Evolutionary conservation across 2,113 vertebrate genomes (phyloP), one percentile per base, ranked within the genome.

Genomic region (Anarrhichthys ocellatus): DNA sequence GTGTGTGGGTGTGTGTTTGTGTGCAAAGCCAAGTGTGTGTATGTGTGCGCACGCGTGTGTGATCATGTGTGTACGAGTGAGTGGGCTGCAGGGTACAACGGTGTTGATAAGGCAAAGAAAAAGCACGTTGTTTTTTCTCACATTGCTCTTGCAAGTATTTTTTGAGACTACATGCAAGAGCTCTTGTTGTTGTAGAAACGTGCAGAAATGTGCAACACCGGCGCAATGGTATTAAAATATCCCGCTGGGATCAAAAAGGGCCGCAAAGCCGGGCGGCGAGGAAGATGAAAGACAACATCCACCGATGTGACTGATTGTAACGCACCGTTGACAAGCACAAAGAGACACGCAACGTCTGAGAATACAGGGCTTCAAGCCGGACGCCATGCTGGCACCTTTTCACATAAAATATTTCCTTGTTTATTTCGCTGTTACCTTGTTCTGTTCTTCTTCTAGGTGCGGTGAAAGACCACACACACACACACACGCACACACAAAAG

Each of bases 41-140:
- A 48, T 42, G 38, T 27, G 38, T 46, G 80, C 80, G 84, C 29
- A 27, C 70, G 18, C 6, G 73, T 5, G 50, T 22, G 67, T 56
- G 36, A 78, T 83, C 36, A 38, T 84, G 71, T 83, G 82, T 84
- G 32, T 58, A 36, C 24, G 78, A 65, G 68, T 79, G 73, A 73
- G 80, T 88, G 70, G 73, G 84, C 56, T 72, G 58, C 42, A 81
- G 75, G 73, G 78, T 82, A 81, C 68, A 50, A 54, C 56, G 66
- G 69, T 80, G 82, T 70, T 82, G 54, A 65, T 61, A 83, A 38
- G 58, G 69, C 59, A 81, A 68, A 81, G 52, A 89, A 73, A 75
- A 75, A 9, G 7, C 76, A 20, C 9, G 50, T 18, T 50, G 5
- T 50, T 7, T 85, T 52, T 82, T 85, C 78, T 78, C 76, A 89